Evolutionary conservation across 92 coral and sea anemone genomes (phyloP).

Genomic region (Anthopleura xanthogrammica): DNA sequence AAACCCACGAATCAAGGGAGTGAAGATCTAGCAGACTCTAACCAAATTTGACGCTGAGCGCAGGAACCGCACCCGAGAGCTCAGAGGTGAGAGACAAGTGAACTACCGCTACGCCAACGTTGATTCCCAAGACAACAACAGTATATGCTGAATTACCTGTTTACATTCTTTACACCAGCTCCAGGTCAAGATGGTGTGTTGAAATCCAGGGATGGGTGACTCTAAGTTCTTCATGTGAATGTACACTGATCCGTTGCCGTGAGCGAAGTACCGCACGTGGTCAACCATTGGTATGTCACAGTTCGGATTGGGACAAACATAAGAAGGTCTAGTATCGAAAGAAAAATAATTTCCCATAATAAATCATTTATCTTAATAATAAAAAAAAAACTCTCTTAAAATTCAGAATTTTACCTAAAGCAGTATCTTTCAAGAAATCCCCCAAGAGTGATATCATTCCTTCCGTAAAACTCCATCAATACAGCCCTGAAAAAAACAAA

Average conservation of each 20-base stretch:
- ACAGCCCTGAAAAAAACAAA: constrained; percentile 56
- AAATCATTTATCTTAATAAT: too few species aligned
- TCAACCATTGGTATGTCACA: constrained; percentile 97
- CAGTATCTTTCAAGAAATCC: constrained; percentile 97
- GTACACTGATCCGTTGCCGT: constrained; percentile 91
- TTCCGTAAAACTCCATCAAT: constrained; percentile 79
- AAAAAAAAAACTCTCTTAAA: too few species aligned
- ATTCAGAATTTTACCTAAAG: constrained; percentile 64
- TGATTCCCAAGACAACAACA: too few species aligned
- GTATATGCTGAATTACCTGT: constrained; percentile 57
- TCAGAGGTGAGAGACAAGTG: too few species aligned
- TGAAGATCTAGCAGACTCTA: too few species aligned
- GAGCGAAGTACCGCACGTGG: constrained; percentile 98
- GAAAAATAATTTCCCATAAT: too few species aligned
- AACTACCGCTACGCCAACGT: too few species aligned
- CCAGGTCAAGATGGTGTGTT: constrained; percentile 92
- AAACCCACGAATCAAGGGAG: too few species aligned
- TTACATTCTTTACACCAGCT: constrained; percentile 99
- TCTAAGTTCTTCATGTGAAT: constrained; percentile 96
- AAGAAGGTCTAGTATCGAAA: constrained; percentile 68
- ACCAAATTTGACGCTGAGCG: too few species aligned
- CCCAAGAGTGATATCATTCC: constrained; percentile 96
- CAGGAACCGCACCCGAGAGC: too few species aligned
- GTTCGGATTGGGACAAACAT: constrained; percentile 95
- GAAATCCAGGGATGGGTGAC: constrained; percentile 96